Conservation (phyloP, 2,797 vertebrate genomes). For the Phrynocephalus guinanensis region DNA sequence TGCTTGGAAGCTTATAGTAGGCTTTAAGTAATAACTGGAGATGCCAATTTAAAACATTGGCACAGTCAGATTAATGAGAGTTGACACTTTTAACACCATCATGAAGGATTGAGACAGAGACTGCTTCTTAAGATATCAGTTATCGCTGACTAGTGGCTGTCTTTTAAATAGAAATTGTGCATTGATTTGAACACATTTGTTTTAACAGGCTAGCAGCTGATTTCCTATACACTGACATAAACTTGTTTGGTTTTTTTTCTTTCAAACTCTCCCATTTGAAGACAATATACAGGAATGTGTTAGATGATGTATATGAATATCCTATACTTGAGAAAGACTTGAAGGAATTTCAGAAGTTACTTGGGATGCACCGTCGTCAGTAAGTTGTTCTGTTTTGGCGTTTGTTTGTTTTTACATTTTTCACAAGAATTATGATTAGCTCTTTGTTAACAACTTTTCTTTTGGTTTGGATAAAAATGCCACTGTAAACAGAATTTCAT, state of each 20-base stretch:
- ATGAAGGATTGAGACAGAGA: not conserved
- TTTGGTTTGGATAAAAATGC: conserved; percentile 21
- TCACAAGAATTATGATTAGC: conserved; percentile 22
- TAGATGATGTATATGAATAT: conserved; percentile 95
- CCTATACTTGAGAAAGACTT: conserved; percentile 91
- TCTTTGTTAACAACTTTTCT: conserved; percentile 33
- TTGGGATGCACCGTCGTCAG: conserved; percentile 92
- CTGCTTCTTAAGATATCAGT: conserved; percentile 11
- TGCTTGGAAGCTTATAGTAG: conserved; percentile 16
- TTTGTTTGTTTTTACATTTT: conserved; percentile 15
- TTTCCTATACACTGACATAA: conserved; percentile 35
- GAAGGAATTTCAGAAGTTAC: conserved; percentile 92
- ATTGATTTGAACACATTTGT: conserved; percentile 27
- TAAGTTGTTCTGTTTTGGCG: conserved; percentile 81
- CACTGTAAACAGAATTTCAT: conserved; percentile 6
- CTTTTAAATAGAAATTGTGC: conserved; percentile 31
- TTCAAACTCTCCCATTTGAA: conserved; percentile 57
- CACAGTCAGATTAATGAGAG: not conserved
- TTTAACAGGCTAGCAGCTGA: conserved; percentile 1
- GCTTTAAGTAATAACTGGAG: conserved; percentile 7
- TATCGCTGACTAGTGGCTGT: conserved; percentile 14
- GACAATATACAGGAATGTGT: conserved; percentile 90
- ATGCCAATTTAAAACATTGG: conserved; percentile 16
- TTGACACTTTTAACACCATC: not conserved
- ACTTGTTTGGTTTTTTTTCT: conserved; percentile 45